phyloP scores from a whole-genome alignment of 23 tunicate genomes.

The Trididemnum miniatum region DNA sequence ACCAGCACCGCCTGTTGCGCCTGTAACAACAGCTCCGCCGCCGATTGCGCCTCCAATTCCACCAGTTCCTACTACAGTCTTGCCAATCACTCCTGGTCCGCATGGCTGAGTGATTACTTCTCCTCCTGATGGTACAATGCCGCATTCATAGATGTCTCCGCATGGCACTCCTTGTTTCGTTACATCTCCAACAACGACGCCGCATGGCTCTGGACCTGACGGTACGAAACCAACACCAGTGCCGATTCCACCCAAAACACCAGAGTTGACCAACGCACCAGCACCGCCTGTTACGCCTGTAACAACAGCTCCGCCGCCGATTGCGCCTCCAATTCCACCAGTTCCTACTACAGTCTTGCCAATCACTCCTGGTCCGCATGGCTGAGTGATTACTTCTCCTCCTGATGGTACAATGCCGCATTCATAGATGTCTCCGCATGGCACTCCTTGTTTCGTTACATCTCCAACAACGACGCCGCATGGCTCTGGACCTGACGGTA shows the following conservation, averaged over 20 bases:
- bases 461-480: background rate
- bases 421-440: background rate
- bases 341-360: background rate
- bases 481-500: background rate
- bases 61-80: background rate
- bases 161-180: background rate
- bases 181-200: background rate
- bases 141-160: conserved; percentile 1
- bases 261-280: background rate
- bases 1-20: background rate
- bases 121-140: background rate
- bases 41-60: background rate
- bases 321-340: background rate
- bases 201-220: background rate
- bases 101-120: background rate
- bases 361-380: conserved; percentile 1
- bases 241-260: background rate
- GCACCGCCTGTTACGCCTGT: background rate
- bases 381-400: background rate
- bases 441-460: background rate
- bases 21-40: background rate
- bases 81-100: conserved; percentile 1
- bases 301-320: background rate
- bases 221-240: background rate
- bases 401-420: conserved; percentile 1